Percentiles rank a stretch among this genome's conserved stretches.
Evolutionary conservation across 2,797 vertebrate species (phyloP).

Genomic region (Enteromius paludinosus): DNA sequence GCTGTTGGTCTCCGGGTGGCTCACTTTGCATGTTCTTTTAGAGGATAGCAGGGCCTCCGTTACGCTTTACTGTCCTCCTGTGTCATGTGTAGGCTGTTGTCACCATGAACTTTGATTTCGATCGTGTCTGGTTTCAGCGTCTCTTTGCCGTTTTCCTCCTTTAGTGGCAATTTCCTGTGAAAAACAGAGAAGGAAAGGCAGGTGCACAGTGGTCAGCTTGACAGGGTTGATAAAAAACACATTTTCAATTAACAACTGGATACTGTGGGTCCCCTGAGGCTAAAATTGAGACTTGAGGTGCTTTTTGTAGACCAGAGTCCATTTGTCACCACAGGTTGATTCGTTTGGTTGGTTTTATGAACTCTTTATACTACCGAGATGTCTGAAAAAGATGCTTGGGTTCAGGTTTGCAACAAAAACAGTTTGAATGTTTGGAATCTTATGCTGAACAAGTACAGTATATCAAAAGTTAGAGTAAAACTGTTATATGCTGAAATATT

Average conservation of each 20-base stretch:
- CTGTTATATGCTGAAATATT: not conserved
- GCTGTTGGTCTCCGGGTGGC: constrained; percentile 62
- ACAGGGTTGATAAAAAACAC: constrained; percentile 8
- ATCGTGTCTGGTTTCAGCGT: constrained; percentile 85
- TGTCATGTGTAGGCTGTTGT: constrained; percentile 85
- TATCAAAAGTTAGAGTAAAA: no score
- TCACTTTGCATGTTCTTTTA: constrained; percentile 53
- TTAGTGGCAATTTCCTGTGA: constrained; percentile 85
- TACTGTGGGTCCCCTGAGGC: not conserved
- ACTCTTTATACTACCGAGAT: not conserved
- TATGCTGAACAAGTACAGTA: no score
- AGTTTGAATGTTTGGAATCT: not conserved
- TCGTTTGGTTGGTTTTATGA: not conserved
- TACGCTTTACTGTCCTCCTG: constrained; percentile 88
- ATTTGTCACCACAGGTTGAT: not conserved
- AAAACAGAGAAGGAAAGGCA: constrained; percentile 39
- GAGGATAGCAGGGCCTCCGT: constrained; percentile 62
- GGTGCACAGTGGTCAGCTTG: constrained; percentile 33
- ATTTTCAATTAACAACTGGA: constrained; percentile 17
- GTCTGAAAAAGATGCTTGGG: not conserved
- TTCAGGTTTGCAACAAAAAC: not conserved
- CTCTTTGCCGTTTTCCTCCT: constrained; percentile 89
- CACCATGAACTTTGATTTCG: constrained; percentile 88
- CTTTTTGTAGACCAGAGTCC: constrained; percentile 3
- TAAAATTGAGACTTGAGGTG: not conserved